Evolutionary conservation across 2,797 vertebrate species (phyloP), one percentile per base, ranked within the genome.

Genomic region (Spinus olivaceus): DNA sequence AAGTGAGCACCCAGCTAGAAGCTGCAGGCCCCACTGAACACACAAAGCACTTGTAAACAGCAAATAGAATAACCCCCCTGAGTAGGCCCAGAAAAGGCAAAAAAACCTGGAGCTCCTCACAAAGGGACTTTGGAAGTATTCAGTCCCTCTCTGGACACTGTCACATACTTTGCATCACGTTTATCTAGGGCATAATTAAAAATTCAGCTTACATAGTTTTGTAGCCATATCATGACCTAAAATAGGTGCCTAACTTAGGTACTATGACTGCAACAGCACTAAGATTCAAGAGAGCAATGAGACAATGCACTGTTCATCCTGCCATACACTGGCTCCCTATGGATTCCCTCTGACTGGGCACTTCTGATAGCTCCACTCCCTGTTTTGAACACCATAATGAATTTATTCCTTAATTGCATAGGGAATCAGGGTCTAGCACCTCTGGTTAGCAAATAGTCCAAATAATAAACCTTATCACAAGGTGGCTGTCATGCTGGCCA

Each of bases 281-380:
- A 11, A 27, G 25, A 23, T 22, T 59, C 11, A 53, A 56, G 47
- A 60, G 3, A 65, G 17, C 19, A 37, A 9, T 0, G 3, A 69
- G 24, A 19, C 63, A 32, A 14, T 27, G 21, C 32, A 12, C 20
- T 6, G 1, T 12, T 33, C 42, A 33, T 11, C 9, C 32, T 35
- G 27, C n/a, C 1, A 0, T 23, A 23, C 0, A 0, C 44, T 47
- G 18, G 9, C 12, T 88, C 5, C 35, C 39, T 10, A 2, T 16
- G 22, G 42, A 60, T 12, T 10, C 28, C 39, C 9, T 50, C 30
- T 0, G 0, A 11, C 5, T 22, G 30, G 24, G 21, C 8, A 46
- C 15, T 84, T 64, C 39, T n/a, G 32, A 35, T 11, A 39, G 33
- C 27, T 39, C 3, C 1, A 9, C 6, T 46, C 46, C 49, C 50